Conservation (phyloP, 2,113 vertebrate genomes). For the Misgurnus anguillicaudatus region DNA sequence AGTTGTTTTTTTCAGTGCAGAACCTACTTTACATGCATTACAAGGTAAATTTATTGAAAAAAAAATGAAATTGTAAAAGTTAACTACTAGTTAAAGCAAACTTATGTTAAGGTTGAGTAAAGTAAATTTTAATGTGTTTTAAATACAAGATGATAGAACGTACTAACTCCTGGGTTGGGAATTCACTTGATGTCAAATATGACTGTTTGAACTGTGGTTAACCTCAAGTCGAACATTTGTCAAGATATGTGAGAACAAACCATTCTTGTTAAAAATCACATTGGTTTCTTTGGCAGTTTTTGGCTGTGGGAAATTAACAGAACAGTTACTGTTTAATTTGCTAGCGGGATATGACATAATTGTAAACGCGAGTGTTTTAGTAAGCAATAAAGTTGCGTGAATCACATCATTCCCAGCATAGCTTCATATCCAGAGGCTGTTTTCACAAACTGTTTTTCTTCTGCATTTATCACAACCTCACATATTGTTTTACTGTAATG, state of each 20-base stretch:
- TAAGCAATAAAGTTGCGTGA: slow-evolving; percentile 13
- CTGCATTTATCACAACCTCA: background rate
- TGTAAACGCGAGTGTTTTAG: slow-evolving; percentile 27
- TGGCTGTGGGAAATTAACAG: slow-evolving; percentile 19
- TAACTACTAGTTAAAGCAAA: too few species aligned
- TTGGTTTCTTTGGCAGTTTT: background rate
- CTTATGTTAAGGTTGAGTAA: too few species aligned
- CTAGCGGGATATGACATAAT: slow-evolving; percentile 9
- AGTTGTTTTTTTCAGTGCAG: too few species aligned
- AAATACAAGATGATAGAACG: background rate
- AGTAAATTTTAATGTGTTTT: too few species aligned
- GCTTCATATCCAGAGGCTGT: slow-evolving; percentile 7
- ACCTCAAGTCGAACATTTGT: slow-evolving; percentile 24
- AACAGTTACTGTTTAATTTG: slow-evolving; percentile 21
- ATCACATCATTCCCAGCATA: slow-evolving; percentile 9
- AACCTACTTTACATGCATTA: too few species aligned
- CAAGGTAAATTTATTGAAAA: too few species aligned
- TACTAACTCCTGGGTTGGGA: background rate
- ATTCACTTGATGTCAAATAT: background rate
- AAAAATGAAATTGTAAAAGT: too few species aligned
- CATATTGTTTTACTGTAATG: background rate
- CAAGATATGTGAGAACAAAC: background rate
- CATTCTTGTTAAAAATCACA: slow-evolving; percentile 16
- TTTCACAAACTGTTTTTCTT: background rate
- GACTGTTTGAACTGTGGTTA: slow-evolving; percentile 28